Percentiles rank a stretch among this genome's conserved stretches.
Evolutionary conservation across 2,888 invertebrate species (phyloP).

Genomic region (Tetranychus piercei): DNA sequence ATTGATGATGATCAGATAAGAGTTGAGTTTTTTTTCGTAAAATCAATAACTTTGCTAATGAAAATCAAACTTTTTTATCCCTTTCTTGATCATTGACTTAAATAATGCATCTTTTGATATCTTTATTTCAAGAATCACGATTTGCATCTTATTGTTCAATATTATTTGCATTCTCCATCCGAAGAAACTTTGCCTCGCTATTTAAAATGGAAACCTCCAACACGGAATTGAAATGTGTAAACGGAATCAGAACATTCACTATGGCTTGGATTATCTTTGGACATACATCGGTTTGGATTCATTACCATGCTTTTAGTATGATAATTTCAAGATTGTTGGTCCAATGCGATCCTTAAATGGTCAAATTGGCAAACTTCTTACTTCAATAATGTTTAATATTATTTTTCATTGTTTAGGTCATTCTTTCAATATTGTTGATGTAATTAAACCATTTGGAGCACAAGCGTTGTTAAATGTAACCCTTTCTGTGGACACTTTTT

Average conservation of each 20-base stretch:
- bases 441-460: conserved; percentile 24
- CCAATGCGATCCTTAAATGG: conserved; percentile 6
- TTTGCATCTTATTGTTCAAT: not conserved
- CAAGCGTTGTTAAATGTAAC: conserved; percentile 31
- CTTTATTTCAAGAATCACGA: not conserved
- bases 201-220: conserved; percentile 14
- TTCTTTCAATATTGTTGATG: conserved; percentile 13
- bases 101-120: no score
- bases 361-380: conserved; percentile 5
- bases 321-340: not conserved
- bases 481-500: conserved; percentile 32
- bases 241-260: conserved; percentile 22
- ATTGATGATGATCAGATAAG: no score
- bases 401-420: conserved; percentile 12
- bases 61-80: no score
- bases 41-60: no score
- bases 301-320: conserved; percentile 17
- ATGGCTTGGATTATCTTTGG: conserved; percentile 24
- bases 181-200: conserved; percentile 18
- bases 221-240: conserved; percentile 19
- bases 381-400: no score
- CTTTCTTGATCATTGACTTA: no score
- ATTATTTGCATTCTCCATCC: conserved; percentile 17
- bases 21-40: no score
- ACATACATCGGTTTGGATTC: conserved; percentile 19